phyloP scores from a whole-genome alignment of 2,888 invertebrate species.

The Pecten maximus region DNA sequence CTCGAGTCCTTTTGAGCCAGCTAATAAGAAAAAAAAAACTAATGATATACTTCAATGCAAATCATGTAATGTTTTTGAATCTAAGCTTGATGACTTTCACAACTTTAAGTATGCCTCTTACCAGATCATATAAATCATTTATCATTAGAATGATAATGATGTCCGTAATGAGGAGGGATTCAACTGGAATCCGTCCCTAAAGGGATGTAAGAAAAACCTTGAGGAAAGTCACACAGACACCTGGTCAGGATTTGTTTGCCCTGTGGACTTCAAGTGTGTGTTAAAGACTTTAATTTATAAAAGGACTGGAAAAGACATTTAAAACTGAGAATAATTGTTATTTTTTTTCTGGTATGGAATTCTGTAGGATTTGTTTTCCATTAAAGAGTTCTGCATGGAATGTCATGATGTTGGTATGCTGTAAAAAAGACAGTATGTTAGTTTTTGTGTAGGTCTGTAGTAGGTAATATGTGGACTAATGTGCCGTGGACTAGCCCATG shows the following conservation, averaged over 20 bases:
- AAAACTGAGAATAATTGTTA: neutral
- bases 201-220: neutral
- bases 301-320: neutral
- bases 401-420: neutral
- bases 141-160: neutral
- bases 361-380: neutral
- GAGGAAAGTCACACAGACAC: neutral
- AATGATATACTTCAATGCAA: slow-evolving; percentile 3
- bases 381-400: neutral
- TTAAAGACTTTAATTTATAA: neutral
- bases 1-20: neutral
- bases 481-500: neutral
- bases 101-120: neutral
- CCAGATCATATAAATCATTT: neutral
- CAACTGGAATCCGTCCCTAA: neutral
- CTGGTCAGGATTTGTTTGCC: neutral
- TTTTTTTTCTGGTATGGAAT: too few relatives aligned
- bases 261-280: neutral
- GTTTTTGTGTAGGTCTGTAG: neutral
- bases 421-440: neutral
- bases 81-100: neutral
- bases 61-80: neutral
- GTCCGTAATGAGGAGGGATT: neutral
- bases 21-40: neutral
- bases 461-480: neutral